Percentiles rank a stretch among this genome's conserved stretches.
These are phyloP conservation scores for Zoanthus solanderi DNA, from an alignment of 92 coral and sea anemone species.

Conservation along the genomic window DNA sequence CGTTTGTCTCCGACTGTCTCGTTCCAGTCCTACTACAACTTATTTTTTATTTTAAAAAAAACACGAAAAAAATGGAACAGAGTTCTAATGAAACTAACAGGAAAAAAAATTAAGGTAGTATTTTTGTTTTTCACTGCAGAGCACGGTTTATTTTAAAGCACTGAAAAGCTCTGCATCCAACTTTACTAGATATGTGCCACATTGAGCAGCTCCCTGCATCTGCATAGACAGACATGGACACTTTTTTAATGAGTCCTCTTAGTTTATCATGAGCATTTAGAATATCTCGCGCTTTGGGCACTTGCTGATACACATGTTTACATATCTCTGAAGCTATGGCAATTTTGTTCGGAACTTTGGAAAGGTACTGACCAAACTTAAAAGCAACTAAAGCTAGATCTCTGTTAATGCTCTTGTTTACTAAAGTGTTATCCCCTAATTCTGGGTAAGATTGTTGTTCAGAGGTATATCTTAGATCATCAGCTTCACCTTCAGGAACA, in stretches of 20 bases:
- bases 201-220: too few relatives aligned
- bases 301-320: conserved; percentile 52
- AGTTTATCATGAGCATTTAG: conserved; percentile 56
- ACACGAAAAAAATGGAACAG: too few relatives aligned
- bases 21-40: background rate
- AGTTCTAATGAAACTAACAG: too few relatives aligned
- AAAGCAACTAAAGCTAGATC: conserved; percentile 25
- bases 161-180: too few relatives aligned
- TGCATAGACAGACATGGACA: too few relatives aligned
- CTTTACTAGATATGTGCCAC: too few relatives aligned
- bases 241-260: conserved; percentile 48
- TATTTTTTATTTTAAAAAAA: too few relatives aligned
- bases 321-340: conserved; percentile 66
- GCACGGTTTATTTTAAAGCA: too few relatives aligned
- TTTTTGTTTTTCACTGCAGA: too few relatives aligned
- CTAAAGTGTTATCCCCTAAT: background rate
- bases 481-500: background rate
- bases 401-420: background rate
- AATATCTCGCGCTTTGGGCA: conserved; percentile 69
- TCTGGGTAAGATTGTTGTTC: background rate
- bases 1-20: too few relatives aligned
- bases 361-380: too few relatives aligned
- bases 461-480: conserved; percentile 28
- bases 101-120: too few relatives aligned
- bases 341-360: background rate